Evolutionary conservation across 2,113 vertebrate genomes (phyloP).

Genomic region (Aegithalos caudatus): DNA sequence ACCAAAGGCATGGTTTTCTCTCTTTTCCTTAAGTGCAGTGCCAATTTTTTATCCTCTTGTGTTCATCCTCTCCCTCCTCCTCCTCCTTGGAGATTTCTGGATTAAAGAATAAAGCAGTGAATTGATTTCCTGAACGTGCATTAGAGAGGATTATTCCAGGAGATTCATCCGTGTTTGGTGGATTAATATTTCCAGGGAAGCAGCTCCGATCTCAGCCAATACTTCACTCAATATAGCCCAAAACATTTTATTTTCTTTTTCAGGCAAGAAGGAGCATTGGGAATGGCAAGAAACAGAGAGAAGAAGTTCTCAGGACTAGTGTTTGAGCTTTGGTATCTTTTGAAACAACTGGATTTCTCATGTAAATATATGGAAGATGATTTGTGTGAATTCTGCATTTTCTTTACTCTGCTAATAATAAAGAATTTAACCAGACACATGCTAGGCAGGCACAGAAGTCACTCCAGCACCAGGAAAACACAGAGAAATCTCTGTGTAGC

Average conservation of each 20-base stretch:
- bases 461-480: background rate
- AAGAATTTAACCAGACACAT: background rate
- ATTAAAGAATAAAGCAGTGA: slow-evolving; percentile 60
- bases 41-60: background rate
- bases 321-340: background rate
- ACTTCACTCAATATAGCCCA: background rate
- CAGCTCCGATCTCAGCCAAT: background rate
- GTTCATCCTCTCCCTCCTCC: background rate
- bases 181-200: slow-evolving; percentile 50
- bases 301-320: background rate
- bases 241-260: background rate
- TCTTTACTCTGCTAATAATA: background rate
- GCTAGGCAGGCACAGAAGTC: background rate
- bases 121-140: slow-evolving; percentile 53
- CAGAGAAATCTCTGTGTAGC: background rate
- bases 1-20: background rate
- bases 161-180: background rate
- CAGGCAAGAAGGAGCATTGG: background rate
- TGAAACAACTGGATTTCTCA: background rate
- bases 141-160: slow-evolving; percentile 61
- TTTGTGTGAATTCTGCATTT: background rate
- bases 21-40: background rate
- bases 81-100: slow-evolving; percentile 56
- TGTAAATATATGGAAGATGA: background rate
- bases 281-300: background rate